Percentiles rank a stretch among this genome's conserved stretches.
Evolutionary conservation across 2,888 invertebrate genomes (phyloP).

Genomic region (Cactoblastis cactorum): DNA sequence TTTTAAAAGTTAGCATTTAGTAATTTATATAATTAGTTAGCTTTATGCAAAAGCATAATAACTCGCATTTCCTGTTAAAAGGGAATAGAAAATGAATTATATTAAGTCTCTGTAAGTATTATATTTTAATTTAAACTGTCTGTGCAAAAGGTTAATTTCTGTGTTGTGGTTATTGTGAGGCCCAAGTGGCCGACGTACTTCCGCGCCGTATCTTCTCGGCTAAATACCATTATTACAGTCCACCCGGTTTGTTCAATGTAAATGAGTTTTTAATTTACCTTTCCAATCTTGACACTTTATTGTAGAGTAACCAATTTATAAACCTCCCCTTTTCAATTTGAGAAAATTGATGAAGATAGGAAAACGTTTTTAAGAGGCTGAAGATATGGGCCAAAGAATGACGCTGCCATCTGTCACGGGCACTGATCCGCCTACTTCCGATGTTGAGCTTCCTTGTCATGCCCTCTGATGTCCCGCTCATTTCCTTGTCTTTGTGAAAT

Average conservation of each 20-base stretch:
- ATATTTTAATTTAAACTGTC: too few relatives aligned
- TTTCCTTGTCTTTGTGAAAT: constrained; percentile 10
- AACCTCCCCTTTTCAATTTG: constrained; percentile 17
- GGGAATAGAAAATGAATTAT: too few relatives aligned
- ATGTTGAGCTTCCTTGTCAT: constrained; percentile 6
- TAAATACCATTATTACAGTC: constrained; percentile 54
- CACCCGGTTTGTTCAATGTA: constrained; percentile 35
- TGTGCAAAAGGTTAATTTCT: neutral
- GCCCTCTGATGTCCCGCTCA: constrained; percentile 9
- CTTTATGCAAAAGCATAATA: too few relatives aligned
- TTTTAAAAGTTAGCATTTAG: too few relatives aligned
- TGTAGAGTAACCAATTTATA: constrained; percentile 18
- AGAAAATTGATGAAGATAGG: constrained; percentile 19
- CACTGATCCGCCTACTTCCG: constrained; percentile 13
- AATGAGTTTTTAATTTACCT: constrained; percentile 29
- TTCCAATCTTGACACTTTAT: constrained; percentile 21
- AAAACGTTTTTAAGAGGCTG: constrained; percentile 6
- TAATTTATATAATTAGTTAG: too few relatives aligned
- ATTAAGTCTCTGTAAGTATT: too few relatives aligned
- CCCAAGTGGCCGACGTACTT: constrained; percentile 36
- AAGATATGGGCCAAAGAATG: neutral
- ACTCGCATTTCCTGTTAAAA: too few relatives aligned
- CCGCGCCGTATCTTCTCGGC: constrained; percentile 34
- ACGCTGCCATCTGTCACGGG: constrained; percentile 4
- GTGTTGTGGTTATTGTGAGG: neutral